Conservation (phyloP, 1,140 invertebrate species). For the Brachionus rotundiformis region DNA sequence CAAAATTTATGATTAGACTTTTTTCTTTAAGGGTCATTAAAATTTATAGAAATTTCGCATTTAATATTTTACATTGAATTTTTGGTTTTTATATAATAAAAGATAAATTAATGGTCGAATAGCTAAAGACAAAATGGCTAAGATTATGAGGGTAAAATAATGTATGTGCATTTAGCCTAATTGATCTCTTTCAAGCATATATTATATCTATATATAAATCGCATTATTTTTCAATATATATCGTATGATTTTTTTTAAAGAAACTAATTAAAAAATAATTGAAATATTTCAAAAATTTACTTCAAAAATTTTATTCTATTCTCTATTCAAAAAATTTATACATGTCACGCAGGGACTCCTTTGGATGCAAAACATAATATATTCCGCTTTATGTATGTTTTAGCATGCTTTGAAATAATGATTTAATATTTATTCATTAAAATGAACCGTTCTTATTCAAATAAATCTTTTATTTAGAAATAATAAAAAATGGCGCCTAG, state of each 20-base stretch:
- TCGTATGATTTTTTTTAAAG: not conserved
- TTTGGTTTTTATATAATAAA: too few species aligned
- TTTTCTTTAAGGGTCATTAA: too few species aligned
- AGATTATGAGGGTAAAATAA: not conserved
- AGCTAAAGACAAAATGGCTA: not conserved
- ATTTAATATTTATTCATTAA: not conserved
- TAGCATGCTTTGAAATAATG: not conserved
- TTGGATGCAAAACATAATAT: not conserved
- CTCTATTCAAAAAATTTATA: not conserved
- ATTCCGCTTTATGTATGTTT: not conserved
- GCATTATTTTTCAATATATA: not conserved
- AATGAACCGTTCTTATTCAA: not conserved
- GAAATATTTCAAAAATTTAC: conserved; percentile 1
- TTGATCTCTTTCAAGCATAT: not conserved
- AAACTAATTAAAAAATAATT: not conserved
- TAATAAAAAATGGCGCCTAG: conserved; percentile 39
- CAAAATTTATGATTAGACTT: too few species aligned
- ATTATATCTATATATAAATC: conserved; percentile 4
- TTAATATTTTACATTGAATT: too few species aligned
- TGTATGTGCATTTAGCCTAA: not conserved
- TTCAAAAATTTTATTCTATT: not conserved
- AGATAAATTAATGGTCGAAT: not conserved
- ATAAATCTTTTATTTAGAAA: not conserved
- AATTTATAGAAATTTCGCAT: too few species aligned
- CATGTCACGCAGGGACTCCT: not conserved